Evolutionary conservation across 2,113 vertebrate genomes (phyloP), one percentile per base, ranked within the genome.

Genomic region (Saguinus imperator): DNA sequence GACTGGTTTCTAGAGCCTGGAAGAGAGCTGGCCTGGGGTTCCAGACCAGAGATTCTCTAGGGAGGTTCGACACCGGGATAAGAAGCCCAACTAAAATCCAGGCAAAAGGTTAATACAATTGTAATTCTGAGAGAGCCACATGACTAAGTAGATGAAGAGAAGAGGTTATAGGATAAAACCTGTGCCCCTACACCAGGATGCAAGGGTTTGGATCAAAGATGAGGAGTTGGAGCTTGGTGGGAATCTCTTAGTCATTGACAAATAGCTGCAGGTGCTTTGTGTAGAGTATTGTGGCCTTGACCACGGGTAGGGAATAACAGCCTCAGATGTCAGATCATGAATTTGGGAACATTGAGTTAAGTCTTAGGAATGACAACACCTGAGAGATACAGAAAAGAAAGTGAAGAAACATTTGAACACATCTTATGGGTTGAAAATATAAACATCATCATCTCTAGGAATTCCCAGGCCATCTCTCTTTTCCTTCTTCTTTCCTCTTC

Each of bases 171-270:
- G 68, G 27, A 8, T 5, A 4, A 55, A 73, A 50, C 20, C 5
- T 25, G 8, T 3, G 16, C 11, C 16, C 37, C 1, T 2, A n/a
- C 10, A 23, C 5, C 0, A 8, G 66, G n/a, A 7, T 66, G 58
- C 3, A 14, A 68, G 52, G 27, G 5, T 83, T 55, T 40, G 35
- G 35, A 68, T 21, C 32, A 27, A 45, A 70, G 43, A 32, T 3
- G 43, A 18, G 50, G 37, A 82, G 43, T 2, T 16, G 61, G 55
- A 77, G 18, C n/a, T 29, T 5, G 16, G 23, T 0, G 7, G 45
- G 14, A 45, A 61, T 48, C 18, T 80, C 25, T 4, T 50, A 83
- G 14, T 72, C 29, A 18, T 0, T n/a, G 55, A n/a, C 55, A 76
- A 80, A 12, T 23, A 79, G 18, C 29, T n/a, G 23, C 17, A 66